Percentiles rank a stretch among this genome's conserved stretches.
phyloP scores from a whole-genome alignment of 1,140 invertebrate genomes.

The Ceratoteleas bidentatus region DNA sequence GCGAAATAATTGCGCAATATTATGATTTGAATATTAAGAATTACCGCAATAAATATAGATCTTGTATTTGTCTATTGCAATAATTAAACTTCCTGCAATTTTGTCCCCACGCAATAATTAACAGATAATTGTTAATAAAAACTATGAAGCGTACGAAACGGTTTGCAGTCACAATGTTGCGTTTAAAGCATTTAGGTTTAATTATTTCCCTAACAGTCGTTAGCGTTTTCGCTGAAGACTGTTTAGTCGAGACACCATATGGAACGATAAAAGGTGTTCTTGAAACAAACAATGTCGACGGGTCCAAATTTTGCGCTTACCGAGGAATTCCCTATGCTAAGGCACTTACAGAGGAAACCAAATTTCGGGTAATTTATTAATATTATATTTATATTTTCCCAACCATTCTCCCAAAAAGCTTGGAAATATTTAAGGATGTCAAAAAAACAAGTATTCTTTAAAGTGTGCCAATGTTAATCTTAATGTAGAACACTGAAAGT shows the following conservation, averaged over 20 bases:
- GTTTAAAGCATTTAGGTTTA: conserved; percentile 9
- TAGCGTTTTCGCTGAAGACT: not conserved
- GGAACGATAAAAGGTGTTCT: conserved; percentile 8
- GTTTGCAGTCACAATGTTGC: conserved; percentile 13
- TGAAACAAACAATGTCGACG: not conserved
- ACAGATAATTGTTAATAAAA: conserved; percentile 1
- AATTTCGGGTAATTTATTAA: conserved; percentile 27
- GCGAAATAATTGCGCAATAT: too few species aligned
- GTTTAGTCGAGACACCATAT: not conserved
- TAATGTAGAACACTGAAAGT: too few species aligned
- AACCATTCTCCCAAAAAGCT: too few species aligned
- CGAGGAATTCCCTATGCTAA: conserved; percentile 20
- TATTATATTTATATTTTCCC: too few species aligned
- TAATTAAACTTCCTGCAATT: not conserved
- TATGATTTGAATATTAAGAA: too few species aligned
- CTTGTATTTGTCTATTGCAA: too few species aligned
- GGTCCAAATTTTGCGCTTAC: conserved; percentile 1
- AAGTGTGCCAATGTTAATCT: too few species aligned
- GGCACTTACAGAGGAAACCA: conserved; percentile 9
- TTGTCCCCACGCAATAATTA: not conserved
- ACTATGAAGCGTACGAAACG: not conserved
- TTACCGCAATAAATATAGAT: too few species aligned
- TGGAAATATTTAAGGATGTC: too few species aligned
- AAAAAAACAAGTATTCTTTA: too few species aligned
- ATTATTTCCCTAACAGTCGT: not conserved